Evolutionary conservation across 2,113 vertebrate species (phyloP).

Genomic region (Leptobrachium ailaonicum): DNA sequence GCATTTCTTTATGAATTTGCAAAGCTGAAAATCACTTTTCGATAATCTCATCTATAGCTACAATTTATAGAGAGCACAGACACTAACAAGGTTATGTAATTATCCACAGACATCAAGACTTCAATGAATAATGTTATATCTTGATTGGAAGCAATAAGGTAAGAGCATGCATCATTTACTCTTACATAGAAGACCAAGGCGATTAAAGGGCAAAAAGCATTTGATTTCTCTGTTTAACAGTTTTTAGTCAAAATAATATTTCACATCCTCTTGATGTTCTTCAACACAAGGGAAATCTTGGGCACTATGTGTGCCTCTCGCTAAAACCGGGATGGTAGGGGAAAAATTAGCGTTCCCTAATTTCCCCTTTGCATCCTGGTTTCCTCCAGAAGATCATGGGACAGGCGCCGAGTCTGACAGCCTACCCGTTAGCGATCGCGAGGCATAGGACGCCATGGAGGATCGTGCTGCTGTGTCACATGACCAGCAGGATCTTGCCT

Average conservation of each 20-base stretch:
- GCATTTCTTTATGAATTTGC: neutral
- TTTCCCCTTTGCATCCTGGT: too few species aligned
- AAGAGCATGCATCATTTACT: slow-evolving; percentile 11
- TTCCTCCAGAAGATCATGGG: too few species aligned
- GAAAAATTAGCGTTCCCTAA: too few species aligned
- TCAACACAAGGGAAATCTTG: too few species aligned
- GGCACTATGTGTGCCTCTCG: too few species aligned
- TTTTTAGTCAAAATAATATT: neutral
- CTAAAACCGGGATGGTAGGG: too few species aligned
- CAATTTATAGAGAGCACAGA: neutral
- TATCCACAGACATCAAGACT: neutral
- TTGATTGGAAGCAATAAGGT: slow-evolving; percentile 10
- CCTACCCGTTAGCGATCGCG: too few species aligned
- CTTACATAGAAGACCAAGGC: slow-evolving; percentile 1
- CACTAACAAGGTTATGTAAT: slow-evolving; percentile 4
- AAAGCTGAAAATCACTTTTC: neutral
- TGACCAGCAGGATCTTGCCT: too few species aligned
- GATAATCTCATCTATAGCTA: neutral
- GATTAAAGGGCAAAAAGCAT: neutral
- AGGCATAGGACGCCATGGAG: too few species aligned
- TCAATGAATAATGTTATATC: slow-evolving; percentile 16
- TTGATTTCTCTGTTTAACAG: neutral
- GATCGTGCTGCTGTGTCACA: too few species aligned
- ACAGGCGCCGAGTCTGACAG: too few species aligned
- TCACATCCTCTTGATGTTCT: neutral